These are phyloP conservation scores for Marmota monax DNA, from an alignment of 2,113 vertebrate species.

Conservation along the genomic window DNA sequence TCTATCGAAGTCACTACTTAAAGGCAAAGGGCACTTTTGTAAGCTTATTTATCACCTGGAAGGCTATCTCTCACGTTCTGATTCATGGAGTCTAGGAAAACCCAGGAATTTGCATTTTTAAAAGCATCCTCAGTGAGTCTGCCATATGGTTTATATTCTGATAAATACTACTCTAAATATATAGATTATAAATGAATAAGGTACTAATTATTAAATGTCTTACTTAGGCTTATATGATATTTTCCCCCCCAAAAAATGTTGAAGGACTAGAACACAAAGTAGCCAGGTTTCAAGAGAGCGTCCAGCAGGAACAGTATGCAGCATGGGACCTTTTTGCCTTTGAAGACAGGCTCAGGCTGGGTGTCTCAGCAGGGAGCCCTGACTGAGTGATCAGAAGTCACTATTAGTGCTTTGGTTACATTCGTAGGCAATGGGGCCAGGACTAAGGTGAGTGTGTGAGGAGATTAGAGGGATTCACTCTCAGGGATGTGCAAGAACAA, in stretches of 20 bases:
- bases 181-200: neutral
- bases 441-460: neutral
- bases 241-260: neutral
- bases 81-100: neutral
- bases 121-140: neutral
- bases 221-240: neutral
- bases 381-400: neutral
- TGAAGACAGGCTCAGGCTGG: neutral
- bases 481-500: neutral
- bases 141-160: neutral
- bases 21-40: neutral
- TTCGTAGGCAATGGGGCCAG: neutral
- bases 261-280: neutral
- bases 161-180: neutral
- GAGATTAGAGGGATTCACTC: neutral
- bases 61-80: neutral
- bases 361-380: neutral
- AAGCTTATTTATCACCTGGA: neutral
- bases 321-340: neutral
- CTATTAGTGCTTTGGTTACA: rapidly evolving
- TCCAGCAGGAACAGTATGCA: neutral
- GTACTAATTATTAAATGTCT: neutral
- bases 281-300: neutral
- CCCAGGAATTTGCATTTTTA: neutral
- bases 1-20: neutral